Evolutionary conservation across 2,888 invertebrate species (phyloP).

Genomic region (Unio pictorum): DNA sequence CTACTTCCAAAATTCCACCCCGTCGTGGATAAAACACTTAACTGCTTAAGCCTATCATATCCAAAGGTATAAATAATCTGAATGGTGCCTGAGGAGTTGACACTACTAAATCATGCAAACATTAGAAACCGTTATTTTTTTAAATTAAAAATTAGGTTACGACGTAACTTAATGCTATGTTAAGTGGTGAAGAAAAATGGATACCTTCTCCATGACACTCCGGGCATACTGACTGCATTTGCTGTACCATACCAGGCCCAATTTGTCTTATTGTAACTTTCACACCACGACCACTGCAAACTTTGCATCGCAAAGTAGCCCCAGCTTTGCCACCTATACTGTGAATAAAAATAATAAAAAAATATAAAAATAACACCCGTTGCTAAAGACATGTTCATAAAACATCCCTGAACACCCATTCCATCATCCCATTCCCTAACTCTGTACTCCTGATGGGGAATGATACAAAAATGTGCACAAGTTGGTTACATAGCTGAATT

Average conservation of each 20-base stretch:
- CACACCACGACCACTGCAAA: conserved; percentile 85
- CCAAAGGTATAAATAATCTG: too few species aligned
- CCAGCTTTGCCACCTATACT: conserved; percentile 81
- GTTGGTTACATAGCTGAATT: too few species aligned
- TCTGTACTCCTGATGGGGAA: not conserved
- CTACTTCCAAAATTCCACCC: too few species aligned
- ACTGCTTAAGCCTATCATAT: too few species aligned
- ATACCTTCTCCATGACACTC: conserved; percentile 76
- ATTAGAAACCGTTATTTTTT: too few species aligned
- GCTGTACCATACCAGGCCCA: conserved; percentile 77
- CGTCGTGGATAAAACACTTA: too few species aligned
- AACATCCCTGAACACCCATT: not conserved
- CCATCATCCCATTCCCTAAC: not conserved
- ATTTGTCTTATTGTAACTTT: conserved; percentile 84
- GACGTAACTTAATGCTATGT: too few species aligned
- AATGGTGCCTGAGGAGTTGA: too few species aligned
- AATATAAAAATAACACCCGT: not conserved
- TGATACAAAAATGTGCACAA: too few species aligned
- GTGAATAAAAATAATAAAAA: conserved; percentile 16
- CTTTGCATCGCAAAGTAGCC: conserved; percentile 78
- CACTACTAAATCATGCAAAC: too few species aligned
- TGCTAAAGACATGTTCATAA: not conserved
- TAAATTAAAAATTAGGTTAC: too few species aligned
- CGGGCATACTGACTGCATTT: conserved; percentile 73
- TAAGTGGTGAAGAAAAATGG: not conserved